phyloP scores from a whole-genome alignment of 2,888 invertebrate species.

The Lamellibrachia columna region DNA sequence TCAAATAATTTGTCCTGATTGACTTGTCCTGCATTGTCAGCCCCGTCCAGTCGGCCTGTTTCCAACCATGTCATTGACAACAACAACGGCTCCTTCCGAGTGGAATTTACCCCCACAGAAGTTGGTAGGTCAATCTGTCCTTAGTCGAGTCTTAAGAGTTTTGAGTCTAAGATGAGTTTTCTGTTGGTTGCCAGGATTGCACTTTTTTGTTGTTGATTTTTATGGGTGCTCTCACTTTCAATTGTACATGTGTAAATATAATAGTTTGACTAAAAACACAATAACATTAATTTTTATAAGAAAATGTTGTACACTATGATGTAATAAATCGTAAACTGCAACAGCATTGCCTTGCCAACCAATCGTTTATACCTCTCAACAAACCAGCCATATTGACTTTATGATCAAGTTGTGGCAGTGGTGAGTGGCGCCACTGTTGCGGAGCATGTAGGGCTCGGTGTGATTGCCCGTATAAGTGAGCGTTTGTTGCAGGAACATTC shows the following conservation, averaged over 20 bases:
- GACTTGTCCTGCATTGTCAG: conserved; percentile 23
- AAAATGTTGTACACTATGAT: too few species aligned
- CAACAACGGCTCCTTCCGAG: conserved; percentile 42
- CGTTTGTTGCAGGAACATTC: conserved; percentile 69
- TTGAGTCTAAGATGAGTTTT: neutral
- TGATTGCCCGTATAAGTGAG: neutral
- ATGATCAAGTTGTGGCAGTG: neutral
- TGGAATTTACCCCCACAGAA: conserved; percentile 54
- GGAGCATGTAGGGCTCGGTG: neutral
- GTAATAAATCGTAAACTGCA: too few species aligned
- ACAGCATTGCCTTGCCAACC: too few species aligned
- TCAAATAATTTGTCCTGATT: neutral
- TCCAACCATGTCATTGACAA: conserved; percentile 38
- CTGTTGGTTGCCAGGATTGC: too few species aligned
- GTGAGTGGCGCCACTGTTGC: neutral
- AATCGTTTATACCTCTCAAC: too few species aligned
- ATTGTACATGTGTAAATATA: too few species aligned
- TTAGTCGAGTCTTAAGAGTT: neutral
- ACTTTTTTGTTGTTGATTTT: too few species aligned
- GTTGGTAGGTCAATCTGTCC: conserved; percentile 37
- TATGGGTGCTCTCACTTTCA: too few species aligned
- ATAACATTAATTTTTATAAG: too few species aligned
- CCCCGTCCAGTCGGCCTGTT: conserved; percentile 34
- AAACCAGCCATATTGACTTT: too few species aligned
- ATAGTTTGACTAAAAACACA: too few species aligned